phyloP scores from a whole-genome alignment of 2,113 vertebrate species.

The Plecturocebus donacophilus region DNA sequence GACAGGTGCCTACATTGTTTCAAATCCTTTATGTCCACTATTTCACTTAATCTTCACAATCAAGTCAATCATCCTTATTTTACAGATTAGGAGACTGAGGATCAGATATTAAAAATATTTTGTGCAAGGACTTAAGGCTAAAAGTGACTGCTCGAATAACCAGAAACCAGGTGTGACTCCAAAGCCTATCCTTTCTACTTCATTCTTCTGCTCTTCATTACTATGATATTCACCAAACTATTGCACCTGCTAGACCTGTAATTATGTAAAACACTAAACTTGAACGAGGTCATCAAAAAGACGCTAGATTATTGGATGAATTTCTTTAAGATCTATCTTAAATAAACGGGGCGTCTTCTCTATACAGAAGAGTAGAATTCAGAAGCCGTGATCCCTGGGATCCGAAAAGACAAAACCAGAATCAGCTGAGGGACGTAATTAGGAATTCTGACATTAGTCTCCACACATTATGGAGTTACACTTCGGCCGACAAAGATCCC shows the following conservation, averaged over 20 bases:
- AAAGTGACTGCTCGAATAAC: background rate
- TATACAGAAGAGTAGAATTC: background rate
- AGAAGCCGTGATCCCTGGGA: background rate
- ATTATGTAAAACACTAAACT: background rate
- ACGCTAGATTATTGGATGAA: background rate
- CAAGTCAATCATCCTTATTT: background rate
- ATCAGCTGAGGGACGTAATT: background rate
- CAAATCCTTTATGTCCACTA: background rate
- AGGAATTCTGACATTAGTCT: background rate
- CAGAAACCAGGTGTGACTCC: background rate
- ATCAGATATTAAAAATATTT: background rate
- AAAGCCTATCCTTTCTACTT: background rate
- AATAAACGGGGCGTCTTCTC: background rate
- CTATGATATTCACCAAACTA: background rate
- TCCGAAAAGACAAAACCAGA: background rate
- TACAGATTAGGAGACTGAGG: background rate
- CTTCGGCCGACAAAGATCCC: background rate
- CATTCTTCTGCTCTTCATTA: background rate
- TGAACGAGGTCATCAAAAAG: background rate
- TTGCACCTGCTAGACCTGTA: background rate
- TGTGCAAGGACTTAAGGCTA: background rate
- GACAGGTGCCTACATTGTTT: background rate
- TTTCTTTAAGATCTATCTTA: background rate
- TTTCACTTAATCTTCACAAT: constrained; percentile 18
- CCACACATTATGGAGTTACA: background rate